phyloP scores from a whole-genome alignment of 2,113 vertebrate genomes.

The Phalacrocorax pelagicus region DNA sequence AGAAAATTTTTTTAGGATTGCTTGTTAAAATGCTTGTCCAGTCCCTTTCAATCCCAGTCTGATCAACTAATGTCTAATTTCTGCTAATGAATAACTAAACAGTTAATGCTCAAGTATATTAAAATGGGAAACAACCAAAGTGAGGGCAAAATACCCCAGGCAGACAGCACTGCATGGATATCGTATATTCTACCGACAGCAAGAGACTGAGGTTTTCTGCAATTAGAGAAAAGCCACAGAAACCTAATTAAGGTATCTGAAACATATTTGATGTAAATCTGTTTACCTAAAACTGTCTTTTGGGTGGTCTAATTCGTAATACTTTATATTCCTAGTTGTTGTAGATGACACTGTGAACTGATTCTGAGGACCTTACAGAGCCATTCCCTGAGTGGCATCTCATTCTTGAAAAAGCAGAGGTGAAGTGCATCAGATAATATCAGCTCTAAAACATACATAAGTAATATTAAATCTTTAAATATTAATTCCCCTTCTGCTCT shows the following conservation, averaged over 20 bases:
- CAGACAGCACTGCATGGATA: background rate
- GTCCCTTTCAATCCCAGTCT: background rate
- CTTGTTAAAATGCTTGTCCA: background rate
- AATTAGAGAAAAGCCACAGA: background rate
- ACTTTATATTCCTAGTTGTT: background rate
- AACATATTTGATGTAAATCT: background rate
- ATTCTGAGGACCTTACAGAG: background rate
- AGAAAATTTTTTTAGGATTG: no score
- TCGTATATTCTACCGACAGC: background rate
- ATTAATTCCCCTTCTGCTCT: background rate
- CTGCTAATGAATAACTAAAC: background rate
- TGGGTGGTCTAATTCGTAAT: background rate
- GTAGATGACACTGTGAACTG: background rate
- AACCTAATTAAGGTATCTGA: background rate
- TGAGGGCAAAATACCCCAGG: background rate
- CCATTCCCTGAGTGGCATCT: background rate
- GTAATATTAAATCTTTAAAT: background rate
- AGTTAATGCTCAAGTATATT: background rate
- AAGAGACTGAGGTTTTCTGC: background rate
- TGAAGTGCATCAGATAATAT: background rate
- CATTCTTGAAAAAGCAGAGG: background rate
- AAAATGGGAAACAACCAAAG: background rate
- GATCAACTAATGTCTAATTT: background rate
- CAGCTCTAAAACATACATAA: background rate
- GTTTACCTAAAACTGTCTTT: background rate